A percentile compares a stretch with the other conserved stretches of the same genome.
Evolutionary conservation across 2,888 invertebrate genomes (phyloP).

Genomic region (Atethmia centrago): DNA sequence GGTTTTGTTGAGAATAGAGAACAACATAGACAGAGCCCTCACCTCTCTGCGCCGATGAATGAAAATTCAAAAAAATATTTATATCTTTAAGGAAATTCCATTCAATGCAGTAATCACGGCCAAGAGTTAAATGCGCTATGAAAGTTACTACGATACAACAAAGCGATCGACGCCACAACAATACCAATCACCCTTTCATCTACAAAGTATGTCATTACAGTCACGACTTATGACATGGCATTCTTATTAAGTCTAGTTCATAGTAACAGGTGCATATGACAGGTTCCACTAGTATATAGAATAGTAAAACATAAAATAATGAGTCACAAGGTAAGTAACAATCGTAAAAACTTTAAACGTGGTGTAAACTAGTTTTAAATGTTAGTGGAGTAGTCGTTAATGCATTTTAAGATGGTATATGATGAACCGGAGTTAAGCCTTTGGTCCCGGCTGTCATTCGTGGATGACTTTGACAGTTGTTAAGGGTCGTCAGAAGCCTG

Average conservation of each 20-base stretch:
- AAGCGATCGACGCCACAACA: conserved; percentile 5
- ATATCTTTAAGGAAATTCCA: too few relatives aligned
- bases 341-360: conserved; percentile 38
- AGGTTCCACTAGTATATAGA: conserved; percentile 27
- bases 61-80: too few relatives aligned
- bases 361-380: conserved; percentile 47
- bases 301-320: conserved; percentile 40
- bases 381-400: conserved; percentile 16
- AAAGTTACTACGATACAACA: background rate
- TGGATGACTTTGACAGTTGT: too few relatives aligned
- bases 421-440: background rate
- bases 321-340: conserved; percentile 23
- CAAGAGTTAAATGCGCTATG: background rate
- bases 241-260: conserved; percentile 2
- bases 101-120: too few relatives aligned
- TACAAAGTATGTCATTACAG: conserved; percentile 23
- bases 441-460: too few relatives aligned
- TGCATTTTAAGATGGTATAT: conserved; percentile 17
- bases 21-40: too few relatives aligned
- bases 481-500: too few relatives aligned
- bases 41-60: too few relatives aligned
- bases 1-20: too few relatives aligned
- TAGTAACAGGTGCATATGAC: conserved; percentile 41
- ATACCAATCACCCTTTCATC: conserved; percentile 18
- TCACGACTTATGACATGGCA: conserved; percentile 27